Evolutionary conservation across 2,113 vertebrate genomes (phyloP), one percentile per base, ranked within the genome.

Genomic region (Pachypanchax playfairii): DNA sequence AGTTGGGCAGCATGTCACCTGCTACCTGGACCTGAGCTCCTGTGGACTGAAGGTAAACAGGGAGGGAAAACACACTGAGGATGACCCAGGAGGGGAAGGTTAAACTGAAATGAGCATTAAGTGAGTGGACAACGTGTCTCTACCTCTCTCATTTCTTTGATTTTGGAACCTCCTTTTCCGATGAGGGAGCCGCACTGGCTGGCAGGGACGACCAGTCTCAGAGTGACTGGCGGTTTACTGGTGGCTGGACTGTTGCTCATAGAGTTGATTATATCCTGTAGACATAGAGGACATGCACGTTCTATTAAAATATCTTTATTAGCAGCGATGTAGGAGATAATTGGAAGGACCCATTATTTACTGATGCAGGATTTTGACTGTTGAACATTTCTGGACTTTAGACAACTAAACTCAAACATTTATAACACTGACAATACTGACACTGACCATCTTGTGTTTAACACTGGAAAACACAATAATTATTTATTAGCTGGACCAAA

Each of bases 211-310:
- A 98, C 97, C 20, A 98, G 84, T 41, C 97, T 87, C 85, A 98
- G 89, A 0, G 97, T 98, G 38, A 98, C 96, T 0, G 97, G 97
- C 4, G 97, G 97, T 75, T 98, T 98, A 87, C 96, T 98, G 88
- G 96, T 98, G 54, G 96, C 96, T 1, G 96, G 95, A 79, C 96
- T 98, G 91, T 97, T 98, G 91, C 95, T 99, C 97, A 99, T 99
- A 41, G 97, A 98, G 83, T 96, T 99, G 83, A 95, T 95, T 63
- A 99, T 99, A 78, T 99, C 97, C 97, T 99, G 82, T 22, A 50
- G 4, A 14, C n/a, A n/a, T n/a, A n/a, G n/a, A n/a, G n/a, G n/a
- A n/a, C n/a, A n/a, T n/a, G n/a, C n/a, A n/a, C n/a, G n/a, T n/a
- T n/a, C n/a, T n/a, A n/a, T n/a, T n/a, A n/a, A n/a, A n/a, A n/a